Evolutionary conservation across 2,797 vertebrate species (phyloP).

Genomic region (Tympanoctomys barrerae): DNA sequence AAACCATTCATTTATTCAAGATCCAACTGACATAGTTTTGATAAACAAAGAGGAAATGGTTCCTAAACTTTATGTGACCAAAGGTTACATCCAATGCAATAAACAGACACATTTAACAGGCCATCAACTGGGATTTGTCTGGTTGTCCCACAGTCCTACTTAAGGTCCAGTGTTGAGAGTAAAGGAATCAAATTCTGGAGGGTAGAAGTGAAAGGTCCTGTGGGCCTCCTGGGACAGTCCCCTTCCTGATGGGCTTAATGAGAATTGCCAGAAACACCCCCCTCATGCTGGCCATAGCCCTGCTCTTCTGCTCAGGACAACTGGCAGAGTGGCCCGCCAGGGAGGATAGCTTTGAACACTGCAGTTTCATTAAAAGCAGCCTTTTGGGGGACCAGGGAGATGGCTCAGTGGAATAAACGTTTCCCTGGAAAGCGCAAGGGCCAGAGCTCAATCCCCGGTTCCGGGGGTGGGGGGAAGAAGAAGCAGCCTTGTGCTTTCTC

Average conservation of each 20-base stretch:
- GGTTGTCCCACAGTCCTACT: not conserved
- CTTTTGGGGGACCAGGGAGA: too few relatives aligned
- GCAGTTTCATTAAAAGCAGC: not conserved
- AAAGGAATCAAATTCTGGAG: not conserved
- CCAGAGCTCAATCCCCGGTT: too few relatives aligned
- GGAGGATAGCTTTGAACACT: not conserved
- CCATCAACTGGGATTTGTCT: not conserved
- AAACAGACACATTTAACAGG: not conserved
- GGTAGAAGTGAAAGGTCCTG: not conserved
- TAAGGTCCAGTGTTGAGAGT: not conserved
- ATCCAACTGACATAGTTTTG: not conserved
- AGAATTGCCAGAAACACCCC: not conserved
- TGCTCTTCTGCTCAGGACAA: not conserved
- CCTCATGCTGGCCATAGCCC: not conserved
- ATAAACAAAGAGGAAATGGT: constrained; percentile 52
- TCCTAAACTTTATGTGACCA: not conserved
- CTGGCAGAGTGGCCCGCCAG: not conserved
- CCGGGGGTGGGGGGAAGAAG: too few relatives aligned
- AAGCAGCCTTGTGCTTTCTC: constrained; percentile 13
- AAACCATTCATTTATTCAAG: constrained; percentile 49
- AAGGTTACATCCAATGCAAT: not conserved
- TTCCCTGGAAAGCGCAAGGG: too few relatives aligned
- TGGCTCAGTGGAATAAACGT: too few relatives aligned
- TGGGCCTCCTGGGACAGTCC: rapidly evolving
- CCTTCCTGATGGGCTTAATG: not conserved